Base-by-base conservation (phyloP, 1,140 invertebrate species). In the Cotesia vestalis region DNA sequence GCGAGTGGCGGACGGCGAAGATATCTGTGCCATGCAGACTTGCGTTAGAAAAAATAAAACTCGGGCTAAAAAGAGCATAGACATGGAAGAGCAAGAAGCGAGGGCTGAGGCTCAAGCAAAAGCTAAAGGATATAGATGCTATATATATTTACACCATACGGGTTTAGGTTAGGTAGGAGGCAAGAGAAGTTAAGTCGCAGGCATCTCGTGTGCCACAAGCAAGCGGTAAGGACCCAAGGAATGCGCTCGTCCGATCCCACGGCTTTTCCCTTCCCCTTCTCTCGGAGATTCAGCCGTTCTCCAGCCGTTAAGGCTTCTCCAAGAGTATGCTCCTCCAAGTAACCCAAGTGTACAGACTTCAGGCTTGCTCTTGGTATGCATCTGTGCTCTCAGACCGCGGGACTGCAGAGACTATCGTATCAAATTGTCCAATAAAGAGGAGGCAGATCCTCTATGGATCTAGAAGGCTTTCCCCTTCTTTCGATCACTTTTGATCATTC, bases 201-300 rank as follows among this genome's bases (percentile, higher is more conserved):
- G 79, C 73, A 83, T 83, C 79, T 73, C 74, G 77, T 78, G 74
- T 76, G 78, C 78, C 78, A 81, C 76, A 78, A 81, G 78, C 75
- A 72, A 66, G n/a, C n/a, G 74, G 80, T 80, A 82, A 78, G 80
- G 79, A 80, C 72, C 75, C 76, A 73, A 84, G 82, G 83, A 84
- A 84, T 84, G 82, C 79, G 80, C 81, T 82, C 81, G 83, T 84
- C 80, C 81, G 83, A 84, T 84, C 83, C 81, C 82, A 84, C 83
- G 83, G 81, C 80, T 84, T 79, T 81, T 77, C 78, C 80, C 79
- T 77, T 78, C 80, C 80, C 71, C 73, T 71, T 67, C 71, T 75
- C 75, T 69, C 66, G 6, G 66, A 69, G 73, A 69, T 27, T 27
- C 27, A 27, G 27, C 27, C 27, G 27, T 27, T 27, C 27, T 27